Evolutionary conservation across 2,888 invertebrate species (phyloP), one percentile per base, ranked within the genome.

Genomic region (Mimas tiliae): DNA sequence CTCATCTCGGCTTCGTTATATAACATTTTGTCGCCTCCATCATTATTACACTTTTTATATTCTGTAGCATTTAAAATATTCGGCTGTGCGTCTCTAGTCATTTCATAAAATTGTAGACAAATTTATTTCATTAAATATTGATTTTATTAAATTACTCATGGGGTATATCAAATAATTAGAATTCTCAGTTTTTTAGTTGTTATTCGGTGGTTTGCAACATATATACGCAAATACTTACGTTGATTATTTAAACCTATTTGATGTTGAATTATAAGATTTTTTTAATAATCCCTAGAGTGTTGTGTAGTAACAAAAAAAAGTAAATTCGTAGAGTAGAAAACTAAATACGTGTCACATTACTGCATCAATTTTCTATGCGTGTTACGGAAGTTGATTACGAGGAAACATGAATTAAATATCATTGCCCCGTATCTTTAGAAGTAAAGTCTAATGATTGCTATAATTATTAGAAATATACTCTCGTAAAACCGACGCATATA

Each of bases 1-100:
- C 68, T 78, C 74, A 78, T 73, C 72, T 79, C 68, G 53, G 65
- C 75, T 77, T 76, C 69, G 80, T 88, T 87, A 86, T 84, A 84
- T 86, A 85, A 87, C 81, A 79, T 75, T 78, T 74, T 76, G 70
- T 72, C 75, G 34, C 38, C 11, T 14, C 6, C 6, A 19, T 16
- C 19, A 42, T 58, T 42, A 9, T 58, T 42, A 38, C 19, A 21
- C 27, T 19, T 53, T 34, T 53, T 14, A 45, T 45, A 19, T 34
- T 38, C 16, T 19, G 9, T 12, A 34, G 33, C 12, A 11, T 19
- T 33, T 27, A 27, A n/a, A 42, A 47, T 7, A 9, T 19, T 58
- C 16, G 58, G 62, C 62, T 63, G 48, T 58, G 58, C 58, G 58
- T 42, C 38, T 38, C 19, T 42, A 12, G 16, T 58, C 19, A 12